Base-by-base conservation (phyloP, 1,140 invertebrate genomes). In the Lasaia peninsularis region DNA sequence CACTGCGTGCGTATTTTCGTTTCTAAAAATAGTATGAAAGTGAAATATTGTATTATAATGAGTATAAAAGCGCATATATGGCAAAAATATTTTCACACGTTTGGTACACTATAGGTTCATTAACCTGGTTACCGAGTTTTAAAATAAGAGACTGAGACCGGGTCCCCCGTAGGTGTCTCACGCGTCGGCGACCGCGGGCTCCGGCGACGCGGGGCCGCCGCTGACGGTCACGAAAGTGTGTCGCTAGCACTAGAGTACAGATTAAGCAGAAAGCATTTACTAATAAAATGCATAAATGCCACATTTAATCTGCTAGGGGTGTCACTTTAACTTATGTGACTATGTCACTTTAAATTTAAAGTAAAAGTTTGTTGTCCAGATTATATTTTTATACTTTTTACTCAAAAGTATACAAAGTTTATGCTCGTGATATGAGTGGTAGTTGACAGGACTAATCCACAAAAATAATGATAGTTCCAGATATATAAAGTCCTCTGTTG, bases 71-170 rank as follows among this genome's bases (percentile, higher is more conserved):
- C 40, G 20, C 18, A 21, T 48, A 20, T 20, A 48, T 11, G 11
- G 20, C 40, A 18, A 21, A 48, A 20, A 20, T 48, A 20, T 77
- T 75, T 84, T 86, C 85, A 75, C 83, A 86, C 80, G 76, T 79
- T 65, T 63, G 59, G 75, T 67, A 69, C 64, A 66, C 61, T 69
- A 67, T 71, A 74, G 65, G 70, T 78, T 82, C 71, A 65, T 83
- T 88, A 85, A 78, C 86, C 86, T 62, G 79, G 75, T 88, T 87
- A 79, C 77, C 75, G 73, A 67, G 70, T 79, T 80, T 84, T 71
- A 63, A 80, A 80, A 85, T 84, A 77, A 66, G 68, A 77, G 58
- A 67, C 65, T 53, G 66, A 56, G 64, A 62, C 49, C 40, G 62
- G 57, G 63, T 63, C 55, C 55, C 24, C 24, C 8, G 5, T 28